Percentiles rank a stretch among this genome's conserved stretches.
Conservation (phyloP, 2,797 vertebrate genomes). For the Clarias laeviceps region DNA sequence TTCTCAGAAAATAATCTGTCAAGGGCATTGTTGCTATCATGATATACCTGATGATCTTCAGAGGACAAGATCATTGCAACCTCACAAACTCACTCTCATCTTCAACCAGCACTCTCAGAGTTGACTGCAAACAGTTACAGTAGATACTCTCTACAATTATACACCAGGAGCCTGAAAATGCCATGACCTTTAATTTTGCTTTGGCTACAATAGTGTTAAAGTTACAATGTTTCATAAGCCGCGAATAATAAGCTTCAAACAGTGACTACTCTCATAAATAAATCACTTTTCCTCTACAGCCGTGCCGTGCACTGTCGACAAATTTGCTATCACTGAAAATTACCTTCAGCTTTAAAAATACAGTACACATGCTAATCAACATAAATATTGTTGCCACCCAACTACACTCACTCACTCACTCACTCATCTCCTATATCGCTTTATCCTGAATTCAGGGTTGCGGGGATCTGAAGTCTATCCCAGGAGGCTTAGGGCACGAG, state of each 20-base stretch:
- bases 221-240: slow-evolving; percentile 33
- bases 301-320: not conserved
- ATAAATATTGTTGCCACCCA: too few relatives aligned
- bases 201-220: slow-evolving; percentile 36
- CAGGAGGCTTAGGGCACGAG: too few relatives aligned
- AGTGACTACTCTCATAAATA: not conserved
- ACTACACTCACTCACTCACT: too few relatives aligned
- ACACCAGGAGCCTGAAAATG: slow-evolving; percentile 57
- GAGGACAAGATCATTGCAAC: slow-evolving; percentile 61
- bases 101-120: slow-evolving; percentile 50
- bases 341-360: not conserved
- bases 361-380: too few relatives aligned
- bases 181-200: slow-evolving; percentile 45
- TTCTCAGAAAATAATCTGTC: slow-evolving; percentile 65
- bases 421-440: too few relatives aligned
- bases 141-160: slow-evolving; percentile 51
- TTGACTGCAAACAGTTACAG: slow-evolving; percentile 72
- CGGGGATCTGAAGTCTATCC: too few relatives aligned
- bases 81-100: slow-evolving; percentile 53
- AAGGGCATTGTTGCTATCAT: slow-evolving; percentile 62
- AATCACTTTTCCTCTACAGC: not conserved
- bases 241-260: slow-evolving; percentile 1
- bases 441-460: too few relatives aligned
- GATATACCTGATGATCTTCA: slow-evolving; percentile 68
- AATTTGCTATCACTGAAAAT: not conserved